Percentiles rank a stretch among this genome's conserved stretches.
These are phyloP conservation scores for Lepus europaeus DNA, from an alignment of 2,113 vertebrate species.

Conservation along the genomic window DNA sequence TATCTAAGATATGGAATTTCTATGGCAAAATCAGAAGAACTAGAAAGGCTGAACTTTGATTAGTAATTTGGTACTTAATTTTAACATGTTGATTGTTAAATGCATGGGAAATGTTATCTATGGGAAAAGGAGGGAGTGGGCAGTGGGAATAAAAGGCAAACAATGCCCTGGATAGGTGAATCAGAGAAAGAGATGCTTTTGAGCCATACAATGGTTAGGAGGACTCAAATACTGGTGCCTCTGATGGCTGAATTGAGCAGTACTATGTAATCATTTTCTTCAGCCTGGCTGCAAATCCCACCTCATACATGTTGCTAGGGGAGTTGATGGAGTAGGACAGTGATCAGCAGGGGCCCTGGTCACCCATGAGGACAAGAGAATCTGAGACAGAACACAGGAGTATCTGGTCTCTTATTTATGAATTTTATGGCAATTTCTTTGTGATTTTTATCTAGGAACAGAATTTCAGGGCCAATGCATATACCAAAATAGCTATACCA, in stretches of 20 bases:
- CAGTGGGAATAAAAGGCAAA: not conserved
- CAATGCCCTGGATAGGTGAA: not conserved
- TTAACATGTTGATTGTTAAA: not conserved
- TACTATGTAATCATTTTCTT: not conserved
- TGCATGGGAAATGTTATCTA: not conserved
- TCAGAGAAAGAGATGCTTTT: not conserved
- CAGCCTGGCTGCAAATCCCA: not conserved
- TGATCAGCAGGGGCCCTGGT: not conserved
- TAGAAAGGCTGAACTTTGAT: not conserved
- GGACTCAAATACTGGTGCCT: not conserved
- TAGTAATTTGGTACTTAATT: not conserved
- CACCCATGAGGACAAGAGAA: not conserved
- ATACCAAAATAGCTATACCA: not conserved
- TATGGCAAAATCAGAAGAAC: not conserved
- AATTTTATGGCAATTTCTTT: not conserved
- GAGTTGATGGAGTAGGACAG: not conserved
- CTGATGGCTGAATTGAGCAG: not conserved
- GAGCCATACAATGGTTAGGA: not conserved
- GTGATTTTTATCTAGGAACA: not conserved
- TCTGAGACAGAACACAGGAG: not conserved
- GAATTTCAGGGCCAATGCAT: not conserved
- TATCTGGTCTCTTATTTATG: not conserved
- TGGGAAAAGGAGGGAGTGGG: not conserved
- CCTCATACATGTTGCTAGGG: fast-evolving
- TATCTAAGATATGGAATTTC: not conserved